Percentiles rank a stretch among this genome's conserved stretches.
Evolutionary conservation across 2,797 vertebrate species (phyloP).

Genomic region (Enteromius viviparus): DNA sequence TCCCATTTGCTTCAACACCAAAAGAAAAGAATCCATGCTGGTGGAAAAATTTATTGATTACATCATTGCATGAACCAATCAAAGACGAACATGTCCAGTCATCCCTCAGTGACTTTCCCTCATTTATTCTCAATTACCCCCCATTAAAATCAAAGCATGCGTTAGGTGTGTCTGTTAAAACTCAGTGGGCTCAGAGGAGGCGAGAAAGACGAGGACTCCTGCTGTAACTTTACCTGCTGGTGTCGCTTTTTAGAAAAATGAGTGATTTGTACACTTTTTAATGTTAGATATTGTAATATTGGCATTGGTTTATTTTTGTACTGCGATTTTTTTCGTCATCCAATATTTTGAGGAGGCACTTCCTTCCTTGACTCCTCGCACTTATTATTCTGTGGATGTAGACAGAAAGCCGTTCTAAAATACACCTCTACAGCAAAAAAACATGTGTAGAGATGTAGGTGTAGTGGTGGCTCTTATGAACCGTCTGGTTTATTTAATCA

Average conservation of each 20-base stretch:
- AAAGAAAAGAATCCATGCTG: neutral
- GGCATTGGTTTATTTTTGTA: neutral
- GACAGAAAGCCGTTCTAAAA: neutral
- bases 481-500: neutral
- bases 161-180: neutral
- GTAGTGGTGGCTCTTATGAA: neutral
- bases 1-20: neutral
- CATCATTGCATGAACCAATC: neutral
- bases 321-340: neutral
- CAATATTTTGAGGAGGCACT: neutral
- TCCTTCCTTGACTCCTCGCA: neutral
- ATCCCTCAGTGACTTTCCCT: neutral
- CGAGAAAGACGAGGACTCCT: neutral
- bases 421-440: neutral
- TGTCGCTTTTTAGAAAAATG: neutral
- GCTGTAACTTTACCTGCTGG: neutral
- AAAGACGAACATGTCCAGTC: neutral
- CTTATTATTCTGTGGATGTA: neutral
- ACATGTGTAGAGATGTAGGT: neutral
- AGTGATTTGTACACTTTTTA: neutral
- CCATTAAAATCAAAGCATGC: neutral
- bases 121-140: neutral
- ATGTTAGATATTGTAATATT: neutral
- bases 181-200: neutral
- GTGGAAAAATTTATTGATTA: neutral